Evolutionary conservation across 2,113 vertebrate species (phyloP), one percentile per base, ranked within the genome.

Genomic region (Formicarius rufipectus): DNA sequence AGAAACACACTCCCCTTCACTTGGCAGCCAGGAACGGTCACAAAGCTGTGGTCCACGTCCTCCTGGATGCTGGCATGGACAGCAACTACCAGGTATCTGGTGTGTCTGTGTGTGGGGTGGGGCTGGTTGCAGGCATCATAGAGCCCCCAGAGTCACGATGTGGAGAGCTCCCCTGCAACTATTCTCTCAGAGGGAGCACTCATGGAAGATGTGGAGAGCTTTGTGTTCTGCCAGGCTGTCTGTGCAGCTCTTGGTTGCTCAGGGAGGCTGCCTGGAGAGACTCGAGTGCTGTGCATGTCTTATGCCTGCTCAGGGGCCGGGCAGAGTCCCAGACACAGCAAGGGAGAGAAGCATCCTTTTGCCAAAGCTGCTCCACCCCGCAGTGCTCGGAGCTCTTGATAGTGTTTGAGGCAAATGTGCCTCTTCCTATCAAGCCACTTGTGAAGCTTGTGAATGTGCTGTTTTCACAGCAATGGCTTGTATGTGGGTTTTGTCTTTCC

Each of bases 1-100:
- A 98, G 98, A 99, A 99, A 82, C 99, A 99, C 95, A 99, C 99
- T 0, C 99, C 99, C 1, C 98, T 99, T 87, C 99, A 99, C 93
- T 92, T 99, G 97, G 99, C 99, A 1, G 99, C 99, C 2, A 98
- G 99, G 67, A 99, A 99, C 0, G 99, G 99, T 20, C 99, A 99
- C 98, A 98, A 98, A 88, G 89, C 98, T 0, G 99, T 99, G 83
- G 99, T 99, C n/a, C 98, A 98, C 59, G 99, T 99, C 75, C 98
- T 99, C 83, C 98, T 99, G 64, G 98, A 98, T 17, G 98, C 99
- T 5, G 99, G 99, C 97, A 99, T 99, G 99, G 99, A 99, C 76
- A 99, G 99, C 98, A 99, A 99, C 98, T 99, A 99, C 45, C 99
- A 99, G 99, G 99, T 99, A 97, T 66, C n/a, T 31, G 6, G 2